phyloP scores from a whole-genome alignment of 2,797 vertebrate genomes.

The Chelonia mydas region DNA sequence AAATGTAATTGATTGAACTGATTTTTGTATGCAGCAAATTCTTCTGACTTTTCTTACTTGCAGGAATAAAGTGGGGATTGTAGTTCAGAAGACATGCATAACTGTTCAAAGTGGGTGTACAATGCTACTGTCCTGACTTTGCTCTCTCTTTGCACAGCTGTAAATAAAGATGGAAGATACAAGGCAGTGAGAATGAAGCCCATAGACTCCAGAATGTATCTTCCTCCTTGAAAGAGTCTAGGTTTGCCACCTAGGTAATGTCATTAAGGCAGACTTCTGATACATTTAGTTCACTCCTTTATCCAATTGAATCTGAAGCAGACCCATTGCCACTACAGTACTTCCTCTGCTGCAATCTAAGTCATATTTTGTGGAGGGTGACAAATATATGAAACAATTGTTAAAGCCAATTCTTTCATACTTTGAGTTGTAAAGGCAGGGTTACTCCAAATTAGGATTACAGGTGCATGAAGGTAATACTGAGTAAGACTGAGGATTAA shows the following conservation, averaged over 20 bases:
- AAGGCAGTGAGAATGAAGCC: slow-evolving; percentile 49
- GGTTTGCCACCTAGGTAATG: neutral
- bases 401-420: neutral
- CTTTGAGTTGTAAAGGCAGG: neutral
- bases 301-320: neutral
- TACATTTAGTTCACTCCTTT: neutral
- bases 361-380: neutral
- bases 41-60: slow-evolving; percentile 54
- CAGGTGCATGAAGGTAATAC: neutral
- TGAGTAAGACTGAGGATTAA: slow-evolving; percentile 12
- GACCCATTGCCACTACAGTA: neutral
- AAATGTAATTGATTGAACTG: slow-evolving; percentile 39
- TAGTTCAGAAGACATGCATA: slow-evolving; percentile 70
- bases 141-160: slow-evolving; percentile 40
- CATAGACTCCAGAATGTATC: slow-evolving; percentile 22
- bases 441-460: neutral
- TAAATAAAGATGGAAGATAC: slow-evolving; percentile 62
- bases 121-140: slow-evolving; percentile 64
- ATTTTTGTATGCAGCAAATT: slow-evolving; percentile 43
- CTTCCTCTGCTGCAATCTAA: neutral
- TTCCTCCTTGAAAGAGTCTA: neutral
- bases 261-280: neutral
- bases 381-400: neutral
- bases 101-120: slow-evolving; percentile 37
- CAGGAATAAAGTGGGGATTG: slow-evolving; percentile 57